A percentile compares a stretch with the other conserved stretches of the same genome.
phyloP scores from a whole-genome alignment of 2,888 invertebrate genomes.

The Temnothorax ravouxi region DNA sequence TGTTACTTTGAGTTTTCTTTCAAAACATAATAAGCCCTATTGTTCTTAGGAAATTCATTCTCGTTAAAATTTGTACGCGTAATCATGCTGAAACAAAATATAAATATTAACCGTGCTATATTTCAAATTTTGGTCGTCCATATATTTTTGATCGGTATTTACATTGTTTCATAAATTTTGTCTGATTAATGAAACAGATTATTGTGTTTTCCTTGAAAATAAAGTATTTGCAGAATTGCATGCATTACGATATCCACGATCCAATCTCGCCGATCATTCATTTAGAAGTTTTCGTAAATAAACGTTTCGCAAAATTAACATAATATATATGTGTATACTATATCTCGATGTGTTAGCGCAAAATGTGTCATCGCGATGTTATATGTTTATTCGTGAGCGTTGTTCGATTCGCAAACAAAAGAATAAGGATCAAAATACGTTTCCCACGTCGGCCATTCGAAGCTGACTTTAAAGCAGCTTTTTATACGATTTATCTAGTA shows the following conservation, averaged over 20 bases:
- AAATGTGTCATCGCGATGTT: conserved; percentile 47
- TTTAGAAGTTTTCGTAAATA: conserved; percentile 41
- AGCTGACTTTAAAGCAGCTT: conserved; percentile 19
- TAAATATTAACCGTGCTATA: conserved; percentile 33
- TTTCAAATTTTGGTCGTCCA: conserved; percentile 8
- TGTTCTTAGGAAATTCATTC: conserved; percentile 25
- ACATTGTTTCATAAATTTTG: conserved; percentile 34
- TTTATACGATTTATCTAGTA: conserved; percentile 39
- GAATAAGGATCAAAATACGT: conserved; percentile 50
- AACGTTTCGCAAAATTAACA: conserved; percentile 37
- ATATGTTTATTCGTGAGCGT: conserved; percentile 1
- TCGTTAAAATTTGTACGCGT: conserved; percentile 3
- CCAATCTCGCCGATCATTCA: conserved; percentile 8
- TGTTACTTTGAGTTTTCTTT: conserved; percentile 26
- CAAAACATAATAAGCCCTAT: conserved; percentile 38
- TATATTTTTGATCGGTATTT: conserved; percentile 27
- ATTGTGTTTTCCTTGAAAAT: conserved; percentile 40
- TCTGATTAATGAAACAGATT: conserved; percentile 24
- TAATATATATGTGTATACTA: conserved; percentile 55
- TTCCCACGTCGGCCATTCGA: conserved; percentile 1
- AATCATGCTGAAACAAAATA: conserved; percentile 8
- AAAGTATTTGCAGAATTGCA: conserved; percentile 18
- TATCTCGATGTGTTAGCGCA: conserved; percentile 42
- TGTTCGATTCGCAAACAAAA: conserved; percentile 14
- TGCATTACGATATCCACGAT: neutral